These are phyloP conservation scores for Stegastes partitus DNA, from an alignment of 2,113 vertebrate genomes.

Conservation along the genomic window DNA sequence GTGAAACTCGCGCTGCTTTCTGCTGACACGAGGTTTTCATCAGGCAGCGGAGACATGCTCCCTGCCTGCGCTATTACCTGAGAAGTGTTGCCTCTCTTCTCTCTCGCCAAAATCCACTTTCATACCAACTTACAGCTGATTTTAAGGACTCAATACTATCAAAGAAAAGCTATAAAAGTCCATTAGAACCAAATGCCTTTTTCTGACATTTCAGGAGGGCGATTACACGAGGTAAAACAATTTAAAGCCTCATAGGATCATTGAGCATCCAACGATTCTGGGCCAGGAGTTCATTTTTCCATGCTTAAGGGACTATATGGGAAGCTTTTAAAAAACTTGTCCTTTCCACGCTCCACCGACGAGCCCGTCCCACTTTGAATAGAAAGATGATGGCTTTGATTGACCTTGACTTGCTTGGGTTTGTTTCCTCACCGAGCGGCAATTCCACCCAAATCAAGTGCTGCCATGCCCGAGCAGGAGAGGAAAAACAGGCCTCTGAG, in stretches of 20 bases:
- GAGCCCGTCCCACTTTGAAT: constrained; percentile 1
- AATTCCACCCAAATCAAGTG: constrained; percentile 33
- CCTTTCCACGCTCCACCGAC: background rate
- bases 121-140: constrained; percentile 28
- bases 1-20: constrained; percentile 1
- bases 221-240: constrained; percentile 68
- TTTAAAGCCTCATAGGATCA: constrained; percentile 59
- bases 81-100: constrained; percentile 23
- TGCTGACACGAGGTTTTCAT: constrained; percentile 7
- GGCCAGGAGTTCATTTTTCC: constrained; percentile 57
- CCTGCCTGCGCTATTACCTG: constrained; percentile 13
- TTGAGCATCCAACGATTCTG: constrained; percentile 61
- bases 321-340: constrained; percentile 29
- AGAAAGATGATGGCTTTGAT: constrained; percentile 52
- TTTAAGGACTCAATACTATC: constrained; percentile 38
- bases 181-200: constrained; percentile 38
- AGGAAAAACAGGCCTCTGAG: constrained; percentile 26
- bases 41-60: constrained; percentile 2
- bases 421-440: constrained; percentile 41
- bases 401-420: constrained; percentile 39
- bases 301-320: constrained; percentile 22
- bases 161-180: constrained; percentile 45
- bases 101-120: constrained; percentile 43
- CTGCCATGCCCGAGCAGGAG: constrained; percentile 20
- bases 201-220: constrained; percentile 63